Evolutionary conservation across 2,113 vertebrate species (phyloP).

Genomic region (Ceyx margarethae): DNA sequence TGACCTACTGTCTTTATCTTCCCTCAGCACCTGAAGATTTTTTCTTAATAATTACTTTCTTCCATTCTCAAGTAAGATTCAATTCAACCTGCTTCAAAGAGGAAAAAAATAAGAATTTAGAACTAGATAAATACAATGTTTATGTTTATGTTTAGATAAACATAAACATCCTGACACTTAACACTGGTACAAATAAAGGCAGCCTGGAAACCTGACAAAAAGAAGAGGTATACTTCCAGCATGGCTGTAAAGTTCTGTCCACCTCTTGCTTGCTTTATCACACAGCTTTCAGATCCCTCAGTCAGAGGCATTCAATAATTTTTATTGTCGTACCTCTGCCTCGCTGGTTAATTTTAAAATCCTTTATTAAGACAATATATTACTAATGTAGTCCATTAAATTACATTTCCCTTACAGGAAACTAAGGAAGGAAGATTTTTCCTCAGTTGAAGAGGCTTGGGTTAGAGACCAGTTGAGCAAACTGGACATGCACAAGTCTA

Average conservation of each 20-base stretch:
- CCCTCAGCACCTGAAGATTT: not conserved
- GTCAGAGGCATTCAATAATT: not conserved
- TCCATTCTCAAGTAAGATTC: not conserved
- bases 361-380: not conserved
- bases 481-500: too few relatives aligned
- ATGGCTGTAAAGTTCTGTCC: not conserved
- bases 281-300: not conserved
- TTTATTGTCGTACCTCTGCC: not conserved
- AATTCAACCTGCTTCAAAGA: not conserved
- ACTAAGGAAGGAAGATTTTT: too few relatives aligned
- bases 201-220: not conserved
- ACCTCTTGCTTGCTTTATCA: not conserved
- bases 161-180: not conserved
- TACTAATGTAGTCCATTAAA: not conserved
- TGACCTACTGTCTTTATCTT: not conserved
- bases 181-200: not conserved
- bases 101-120: not conserved
- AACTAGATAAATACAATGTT: not conserved
- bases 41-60: not conserved
- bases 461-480: too few relatives aligned
- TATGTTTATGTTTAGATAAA: not conserved
- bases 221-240: not conserved
- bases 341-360: not conserved
- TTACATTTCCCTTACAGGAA: not conserved
- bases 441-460: too few relatives aligned